Evolutionary conservation across 2,888 invertebrate species (phyloP), one percentile per base, ranked within the genome.

Genomic region (Hoplodrina blanda): DNA sequence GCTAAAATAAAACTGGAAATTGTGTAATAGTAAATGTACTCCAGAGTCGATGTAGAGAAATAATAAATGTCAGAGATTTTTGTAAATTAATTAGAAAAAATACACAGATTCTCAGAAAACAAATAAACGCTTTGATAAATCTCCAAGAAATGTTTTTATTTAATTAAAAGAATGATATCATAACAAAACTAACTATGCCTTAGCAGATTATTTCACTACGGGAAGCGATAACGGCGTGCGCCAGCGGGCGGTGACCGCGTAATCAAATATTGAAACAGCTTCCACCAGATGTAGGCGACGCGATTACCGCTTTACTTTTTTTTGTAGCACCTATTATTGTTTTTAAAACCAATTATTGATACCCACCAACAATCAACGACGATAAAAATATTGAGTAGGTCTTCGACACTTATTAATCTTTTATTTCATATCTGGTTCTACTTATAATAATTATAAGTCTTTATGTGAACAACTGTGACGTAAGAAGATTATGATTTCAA

Each of bases 261-360:
- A 83, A 87, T 87, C 88, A 89, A 92, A 92, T 92, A 90, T 92
- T 92, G 90, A 80, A 81, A 89, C 90, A 91, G 88, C 87, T 90
- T 85, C 80, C 77, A 66, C 71, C 74, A 87, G 83, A 88, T 86
- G 83, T 83, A 85, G 80, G 83, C 79, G 83, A 85, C 79, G 73
- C 78, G 81, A 89, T 87, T 84, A 83, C 79, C 85, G 78, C 69
- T 68, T 68, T 70, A 72, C 62, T 60, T 69, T 84, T 63, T 81
- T 73, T 79, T 78, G 67, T 67, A 54, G 61, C 60, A 63, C 57
- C 57, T 69, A 37, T 20, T 33, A 19, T 49, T 37, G 10, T 46
- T 37, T 46, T 37, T 37, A 20, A 37, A 41, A 53, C 66, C 25
- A 66, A 63, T 71, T 50, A 61, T 56, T 64, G 4, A 41, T 30